Evolutionary conservation across 2,797 vertebrate genomes (phyloP), one percentile per base, ranked within the genome.

Genomic region (Momotus momota): DNA sequence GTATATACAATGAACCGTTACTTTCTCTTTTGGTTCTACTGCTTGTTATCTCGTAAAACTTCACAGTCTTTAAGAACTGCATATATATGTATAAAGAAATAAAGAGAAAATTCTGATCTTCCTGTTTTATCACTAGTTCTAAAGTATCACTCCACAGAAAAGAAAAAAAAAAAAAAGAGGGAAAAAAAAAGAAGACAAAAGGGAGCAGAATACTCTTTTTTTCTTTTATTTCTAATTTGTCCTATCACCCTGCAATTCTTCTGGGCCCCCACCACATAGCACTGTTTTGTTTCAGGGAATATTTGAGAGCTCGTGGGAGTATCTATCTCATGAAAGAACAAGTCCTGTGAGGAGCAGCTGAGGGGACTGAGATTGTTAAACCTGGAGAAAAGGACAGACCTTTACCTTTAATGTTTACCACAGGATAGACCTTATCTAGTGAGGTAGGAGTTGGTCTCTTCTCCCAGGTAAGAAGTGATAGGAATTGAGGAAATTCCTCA

Each of bases 1-100:
- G 14, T 61, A 51, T 46, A 43, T 31, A 33, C 14, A 83, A 83
- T 4, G 4, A 74, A 51, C 9, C 0, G 9, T 67, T 80, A 69
- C 46, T 92, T 90, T 92, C 49, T 82, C 40, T 94, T 81, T 87
- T 61, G 25, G 6, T 90, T 94, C 43, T 49, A 88, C 69, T 86
- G 7, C 18, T 71, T 88, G 27, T 69, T 54, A 58, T 74, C 61
- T 88, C 22, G 4, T 49, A 77, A 85, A 85, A 43, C 21, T 71
- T 74, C 52, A 48, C 11, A 43, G 17, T 40, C 33, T 80, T 58
- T 70, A 79, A 51, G 19, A 64, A 29, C 27, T 55, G 38, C 12
- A 12, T 46, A 54, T 43, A 11, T 13, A 12, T 15, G 1, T 12
- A n/a, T 31, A 25, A 90, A 87, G 26, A 80, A 73, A 91, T 8